Evolutionary conservation across 2,797 vertebrate species (phyloP), one percentile per base, ranked within the genome.

Genomic region (Carapus acus): DNA sequence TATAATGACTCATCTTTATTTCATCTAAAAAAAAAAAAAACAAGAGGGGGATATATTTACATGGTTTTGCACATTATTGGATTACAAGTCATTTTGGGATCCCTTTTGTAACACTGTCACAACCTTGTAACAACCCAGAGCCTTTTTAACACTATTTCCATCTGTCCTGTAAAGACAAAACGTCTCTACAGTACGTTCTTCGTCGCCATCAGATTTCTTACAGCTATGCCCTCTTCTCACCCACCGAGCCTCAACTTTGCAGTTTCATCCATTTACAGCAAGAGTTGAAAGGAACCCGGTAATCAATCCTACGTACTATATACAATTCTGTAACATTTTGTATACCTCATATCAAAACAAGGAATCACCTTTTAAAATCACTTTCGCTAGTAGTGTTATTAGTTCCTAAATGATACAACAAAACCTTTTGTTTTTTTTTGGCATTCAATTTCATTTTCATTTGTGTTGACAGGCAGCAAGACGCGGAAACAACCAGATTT

Each of bases 331-430:
- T 73, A 77, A 83, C 74, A 70, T 44, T 19, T 41, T 68, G 55
- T 74, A 69, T 69, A 71, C 65, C 73, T 78, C 48, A 70, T 75
- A 78, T 85, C 72, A 82, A 84, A 86, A 86, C 78, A 86, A 80
- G 83, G 57, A 71, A 74, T 74, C 67, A 68, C 71, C 67, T 77
- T 79, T 80, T 69, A 79, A 81, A 73, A n/a, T n/a, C 76, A 73
- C 66, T 78, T 66, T 69, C 61, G 79, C 73, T 71, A 74, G 53
- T 74, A 68, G 66, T 74, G 73, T 85, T 69, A 70, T 77, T 79
- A 78, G 71, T 76, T 80, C n/a, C 71, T 79, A 71, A 84, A 75
- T 78, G 81, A 79, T 78, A 85, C 74, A 85, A 83, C 74, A 82
- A 71, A 72, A 77, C 59, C 62, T 7, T 69, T 77, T 78, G 52